These are phyloP conservation scores for Piscicola geometra DNA, from an alignment of 2,888 invertebrate genomes.

Conservation along the genomic window DNA sequence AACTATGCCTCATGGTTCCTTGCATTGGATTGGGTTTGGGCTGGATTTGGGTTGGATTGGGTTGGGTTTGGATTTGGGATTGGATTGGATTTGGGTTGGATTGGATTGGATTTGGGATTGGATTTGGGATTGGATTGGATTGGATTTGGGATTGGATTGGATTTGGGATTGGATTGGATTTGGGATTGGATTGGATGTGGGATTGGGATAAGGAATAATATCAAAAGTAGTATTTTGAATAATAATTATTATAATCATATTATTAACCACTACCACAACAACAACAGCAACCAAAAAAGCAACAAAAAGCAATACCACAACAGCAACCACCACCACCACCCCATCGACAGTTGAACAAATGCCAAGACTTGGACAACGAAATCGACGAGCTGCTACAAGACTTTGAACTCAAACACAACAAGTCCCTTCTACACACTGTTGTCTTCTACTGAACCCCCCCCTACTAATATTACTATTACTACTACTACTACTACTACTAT, in stretches of 20 bases:
- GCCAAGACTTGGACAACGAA: conserved; percentile 91
- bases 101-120: too few species aligned
- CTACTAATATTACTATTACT: neutral
- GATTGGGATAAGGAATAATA: too few species aligned
- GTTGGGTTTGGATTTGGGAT: neutral
- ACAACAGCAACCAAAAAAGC: too few species aligned
- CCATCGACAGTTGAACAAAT: conserved; percentile 78
- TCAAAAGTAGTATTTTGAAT: too few species aligned
- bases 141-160: too few species aligned
- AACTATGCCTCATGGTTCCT: conserved; percentile 85
- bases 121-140: too few species aligned
- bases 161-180: too few species aligned
- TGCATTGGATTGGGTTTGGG: neutral
- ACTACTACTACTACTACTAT: neutral
- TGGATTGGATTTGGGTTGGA: neutral
- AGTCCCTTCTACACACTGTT: conserved; percentile 85
- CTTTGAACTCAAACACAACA: conserved; percentile 75
- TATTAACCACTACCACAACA: too few species aligned
- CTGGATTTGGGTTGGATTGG: neutral
- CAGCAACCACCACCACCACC: too few species aligned
- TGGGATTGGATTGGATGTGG: too few species aligned
- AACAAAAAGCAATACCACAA: too few species aligned
- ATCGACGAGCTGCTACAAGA: conserved; percentile 91
- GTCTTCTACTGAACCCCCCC: conserved; percentile 80
- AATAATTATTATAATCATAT: too few species aligned